Percentiles rank a stretch among this genome's conserved stretches.
phyloP scores from a whole-genome alignment of 2,888 invertebrate species.

The Lysandra bellargus region DNA sequence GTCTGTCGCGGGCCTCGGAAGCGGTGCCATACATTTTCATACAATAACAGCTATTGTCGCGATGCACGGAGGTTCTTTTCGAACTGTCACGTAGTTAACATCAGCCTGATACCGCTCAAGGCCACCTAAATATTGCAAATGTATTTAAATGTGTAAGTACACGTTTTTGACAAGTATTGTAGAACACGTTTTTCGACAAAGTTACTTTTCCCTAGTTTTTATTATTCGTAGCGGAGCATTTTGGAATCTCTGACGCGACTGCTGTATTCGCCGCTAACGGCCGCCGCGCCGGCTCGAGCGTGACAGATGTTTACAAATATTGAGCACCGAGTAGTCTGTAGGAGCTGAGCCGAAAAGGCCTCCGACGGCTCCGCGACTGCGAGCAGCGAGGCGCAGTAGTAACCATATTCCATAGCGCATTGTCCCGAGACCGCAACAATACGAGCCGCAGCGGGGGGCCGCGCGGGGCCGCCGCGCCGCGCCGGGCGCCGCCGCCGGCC shows the following conservation, averaged over 20 bases:
- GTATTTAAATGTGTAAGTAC: too few species aligned
- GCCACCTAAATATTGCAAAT: too few species aligned
- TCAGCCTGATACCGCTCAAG: too few species aligned
- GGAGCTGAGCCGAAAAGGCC: not conserved
- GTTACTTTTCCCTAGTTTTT: too few species aligned
- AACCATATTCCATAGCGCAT: constrained; percentile 34
- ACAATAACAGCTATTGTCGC: too few species aligned
- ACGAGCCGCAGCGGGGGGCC: not conserved
- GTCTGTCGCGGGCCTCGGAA: too few species aligned
- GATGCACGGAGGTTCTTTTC: too few species aligned
- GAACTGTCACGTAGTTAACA: too few species aligned
- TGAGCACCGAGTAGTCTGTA: not conserved
- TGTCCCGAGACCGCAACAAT: constrained; percentile 31
- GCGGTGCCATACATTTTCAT: too few species aligned
- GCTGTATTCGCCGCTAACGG: not conserved
- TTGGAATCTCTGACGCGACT: not conserved
- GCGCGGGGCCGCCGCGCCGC: not conserved
- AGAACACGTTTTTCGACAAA: too few species aligned
- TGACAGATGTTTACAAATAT: constrained; percentile 15
- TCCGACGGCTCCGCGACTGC: not conserved
- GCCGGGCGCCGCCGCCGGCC: not conserved
- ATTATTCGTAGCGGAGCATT: not conserved
- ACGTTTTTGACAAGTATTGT: too few species aligned
- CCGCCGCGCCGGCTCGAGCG: not conserved
- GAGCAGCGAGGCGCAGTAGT: constrained; percentile 33